phyloP scores from a whole-genome alignment of 1,140 invertebrate species.

The Littorina saxatilis region DNA sequence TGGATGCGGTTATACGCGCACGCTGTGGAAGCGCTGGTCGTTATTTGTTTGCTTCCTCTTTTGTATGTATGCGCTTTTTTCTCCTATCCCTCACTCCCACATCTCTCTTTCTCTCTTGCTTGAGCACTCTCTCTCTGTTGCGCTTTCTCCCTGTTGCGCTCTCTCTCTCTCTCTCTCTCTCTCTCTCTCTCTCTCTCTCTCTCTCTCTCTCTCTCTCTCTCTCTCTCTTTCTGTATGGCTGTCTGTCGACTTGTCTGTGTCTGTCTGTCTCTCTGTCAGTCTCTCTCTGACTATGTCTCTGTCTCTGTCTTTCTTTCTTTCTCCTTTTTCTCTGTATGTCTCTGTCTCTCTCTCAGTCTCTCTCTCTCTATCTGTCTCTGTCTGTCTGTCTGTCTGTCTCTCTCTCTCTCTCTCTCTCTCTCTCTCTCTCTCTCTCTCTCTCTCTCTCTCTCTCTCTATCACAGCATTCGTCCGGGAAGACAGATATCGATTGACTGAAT shows the following conservation, averaged over 20 bases:
- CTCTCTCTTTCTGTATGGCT: neutral
- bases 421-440: neutral
- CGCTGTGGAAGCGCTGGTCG: no score
- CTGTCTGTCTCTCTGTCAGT: neutral
- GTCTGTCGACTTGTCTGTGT: neutral
- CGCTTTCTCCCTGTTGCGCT: no score
- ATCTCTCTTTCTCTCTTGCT: no score
- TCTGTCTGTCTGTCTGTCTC: neutral
- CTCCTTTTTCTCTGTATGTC: neutral
- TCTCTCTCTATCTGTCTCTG: no score
- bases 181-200: neutral
- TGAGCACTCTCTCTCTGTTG: no score
- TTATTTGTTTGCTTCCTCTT: neutral
- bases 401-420: neutral
- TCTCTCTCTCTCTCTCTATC: neutral
- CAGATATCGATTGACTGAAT: no score
- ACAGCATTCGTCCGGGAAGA: no score
- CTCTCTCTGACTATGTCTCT: neutral
- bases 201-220: constrained; percentile 14
- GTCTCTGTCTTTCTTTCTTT: no score
- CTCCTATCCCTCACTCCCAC: neutral
- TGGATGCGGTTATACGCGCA: no score
- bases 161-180: no score
- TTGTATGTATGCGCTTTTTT: neutral
- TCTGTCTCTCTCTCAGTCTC: neutral